Conservation (phyloP, 2,113 vertebrate genomes). For the Glaucidium brasilianum region DNA sequence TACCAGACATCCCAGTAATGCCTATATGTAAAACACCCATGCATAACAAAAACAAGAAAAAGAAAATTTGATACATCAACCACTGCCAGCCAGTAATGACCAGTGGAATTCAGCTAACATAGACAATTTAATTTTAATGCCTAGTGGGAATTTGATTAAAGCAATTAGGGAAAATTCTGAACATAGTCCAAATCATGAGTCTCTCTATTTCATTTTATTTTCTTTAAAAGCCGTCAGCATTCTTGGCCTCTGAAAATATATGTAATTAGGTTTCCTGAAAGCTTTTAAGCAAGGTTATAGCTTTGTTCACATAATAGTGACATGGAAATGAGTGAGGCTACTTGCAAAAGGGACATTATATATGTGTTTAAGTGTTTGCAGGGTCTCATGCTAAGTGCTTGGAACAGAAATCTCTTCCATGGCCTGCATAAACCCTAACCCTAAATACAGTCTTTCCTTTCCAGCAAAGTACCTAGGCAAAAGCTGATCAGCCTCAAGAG, state of each 20-base stretch:
- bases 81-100: constrained; percentile 48
- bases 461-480: background rate
- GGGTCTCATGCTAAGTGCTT: background rate
- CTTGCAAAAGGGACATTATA: constrained; percentile 29
- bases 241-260: constrained; percentile 45
- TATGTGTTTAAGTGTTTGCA: background rate
- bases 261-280: constrained; percentile 15
- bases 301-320: constrained; percentile 14
- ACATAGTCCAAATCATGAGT: constrained; percentile 15
- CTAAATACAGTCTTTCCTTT: background rate
- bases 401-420: background rate
- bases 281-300: background rate
- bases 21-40: background rate
- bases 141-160: constrained; percentile 62
- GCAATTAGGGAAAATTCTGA: constrained; percentile 59
- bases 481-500: background rate
- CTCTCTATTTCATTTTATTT: constrained; percentile 34
- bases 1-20: constrained; percentile 5
- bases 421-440: background rate
- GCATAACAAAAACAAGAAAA: constrained; percentile 38
- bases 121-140: constrained; percentile 61
- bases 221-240: background rate
- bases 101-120: constrained; percentile 43
- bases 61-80: constrained; percentile 34
- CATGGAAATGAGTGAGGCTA: constrained; percentile 10